Evolutionary conservation across 1,140 invertebrate genomes (phyloP).

Genomic region (Gryllus bimaculatus): DNA sequence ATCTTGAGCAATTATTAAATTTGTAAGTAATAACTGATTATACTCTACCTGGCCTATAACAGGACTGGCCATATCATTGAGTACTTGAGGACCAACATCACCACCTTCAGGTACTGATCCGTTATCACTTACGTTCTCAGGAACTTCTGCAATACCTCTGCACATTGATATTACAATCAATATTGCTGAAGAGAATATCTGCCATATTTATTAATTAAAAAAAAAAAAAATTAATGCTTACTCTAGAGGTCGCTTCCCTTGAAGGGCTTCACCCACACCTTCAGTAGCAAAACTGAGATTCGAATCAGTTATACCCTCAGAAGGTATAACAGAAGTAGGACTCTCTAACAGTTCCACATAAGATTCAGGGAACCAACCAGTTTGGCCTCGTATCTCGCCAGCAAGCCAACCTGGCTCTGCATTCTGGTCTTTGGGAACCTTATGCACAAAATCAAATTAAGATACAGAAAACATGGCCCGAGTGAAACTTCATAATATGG

Average conservation of each 20-base stretch:
- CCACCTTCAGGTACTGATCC: constrained; percentile 27
- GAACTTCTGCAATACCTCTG: constrained; percentile 62
- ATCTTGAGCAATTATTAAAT: too few species aligned
- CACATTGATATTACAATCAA: neutral
- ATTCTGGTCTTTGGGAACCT: constrained; percentile 73
- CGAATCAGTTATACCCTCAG: neutral
- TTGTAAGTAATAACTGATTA: neutral
- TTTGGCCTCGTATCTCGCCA: constrained; percentile 77
- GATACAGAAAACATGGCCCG: neutral
- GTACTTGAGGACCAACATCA: constrained; percentile 20
- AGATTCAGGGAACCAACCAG: constrained; percentile 96
- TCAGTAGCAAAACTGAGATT: constrained; percentile 16
- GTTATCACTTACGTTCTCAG: constrained; percentile 52
- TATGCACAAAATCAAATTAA: neutral
- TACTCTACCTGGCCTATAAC: constrained; percentile 25
- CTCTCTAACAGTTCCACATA: constrained; percentile 79
- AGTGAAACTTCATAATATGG: neutral
- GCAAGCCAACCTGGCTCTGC: constrained; percentile 96
- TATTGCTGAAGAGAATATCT: neutral
- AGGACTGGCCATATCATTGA: constrained; percentile 16
- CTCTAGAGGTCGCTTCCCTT: constrained; percentile 41
- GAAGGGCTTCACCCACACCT: constrained; percentile 21
- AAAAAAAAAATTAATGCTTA: constrained; percentile 26
- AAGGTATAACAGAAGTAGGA: constrained; percentile 9
- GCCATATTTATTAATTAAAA: neutral